These are phyloP conservation scores for Dione vanillae DNA, from an alignment of 2,888 invertebrate species.

Conservation along the genomic window DNA sequence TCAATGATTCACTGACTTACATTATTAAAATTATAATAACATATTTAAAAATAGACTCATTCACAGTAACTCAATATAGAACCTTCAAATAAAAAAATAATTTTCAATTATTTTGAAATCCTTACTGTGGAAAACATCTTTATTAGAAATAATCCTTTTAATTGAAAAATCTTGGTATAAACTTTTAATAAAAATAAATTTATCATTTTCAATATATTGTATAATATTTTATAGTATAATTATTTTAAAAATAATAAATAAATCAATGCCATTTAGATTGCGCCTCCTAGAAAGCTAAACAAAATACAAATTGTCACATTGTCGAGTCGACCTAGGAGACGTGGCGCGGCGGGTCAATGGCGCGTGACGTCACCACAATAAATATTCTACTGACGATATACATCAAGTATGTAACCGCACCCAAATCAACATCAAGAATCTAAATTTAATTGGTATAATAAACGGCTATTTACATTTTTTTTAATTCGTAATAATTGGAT, in stretches of 20 bases:
- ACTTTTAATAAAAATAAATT: background rate
- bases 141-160: background rate
- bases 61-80: no score
- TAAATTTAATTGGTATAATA: background rate
- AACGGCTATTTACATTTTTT: background rate
- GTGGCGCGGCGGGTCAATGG: slow-evolving; percentile 70
- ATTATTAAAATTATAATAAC: no score
- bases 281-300: slow-evolving; percentile 12
- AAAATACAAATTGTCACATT: slow-evolving; percentile 29
- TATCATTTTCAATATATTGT: background rate
- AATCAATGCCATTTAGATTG: background rate
- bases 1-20: background rate
- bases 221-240: no score
- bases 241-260: background rate
- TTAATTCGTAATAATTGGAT: no score
- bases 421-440: slow-evolving; percentile 42
- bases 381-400: slow-evolving; percentile 46
- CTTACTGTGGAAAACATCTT: background rate
- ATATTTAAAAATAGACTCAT: no score
- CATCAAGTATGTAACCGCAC: slow-evolving; percentile 45
- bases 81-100: no score
- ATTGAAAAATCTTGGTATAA: background rate
- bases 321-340: slow-evolving; percentile 39
- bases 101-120: no score
- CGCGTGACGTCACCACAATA: slow-evolving; percentile 72